These are phyloP conservation scores for Hymenopus coronatus DNA, from an alignment of 2,888 invertebrate species.

Conservation along the genomic window DNA sequence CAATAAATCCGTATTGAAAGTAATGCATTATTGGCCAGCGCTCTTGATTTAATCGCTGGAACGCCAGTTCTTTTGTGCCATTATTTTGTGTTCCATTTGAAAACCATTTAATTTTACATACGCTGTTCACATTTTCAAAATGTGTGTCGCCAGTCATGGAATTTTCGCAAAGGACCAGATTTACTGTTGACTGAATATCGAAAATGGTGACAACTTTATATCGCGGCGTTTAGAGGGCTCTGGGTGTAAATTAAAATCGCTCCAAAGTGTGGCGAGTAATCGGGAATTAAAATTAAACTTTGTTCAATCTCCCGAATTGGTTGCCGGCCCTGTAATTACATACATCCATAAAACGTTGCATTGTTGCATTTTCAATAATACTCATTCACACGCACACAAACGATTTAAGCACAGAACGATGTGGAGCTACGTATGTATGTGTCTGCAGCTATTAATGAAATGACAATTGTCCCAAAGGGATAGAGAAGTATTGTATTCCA, in stretches of 20 bases:
- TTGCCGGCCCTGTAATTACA: background rate
- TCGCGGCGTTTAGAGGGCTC: background rate
- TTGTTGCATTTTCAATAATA: background rate
- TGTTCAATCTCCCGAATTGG: background rate
- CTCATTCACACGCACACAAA: no score
- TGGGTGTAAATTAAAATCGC: background rate
- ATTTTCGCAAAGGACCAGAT: background rate
- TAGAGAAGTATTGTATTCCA: no score
- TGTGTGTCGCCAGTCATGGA: background rate
- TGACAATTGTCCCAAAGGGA: no score
- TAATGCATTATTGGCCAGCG: background rate
- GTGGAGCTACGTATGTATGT: no score
- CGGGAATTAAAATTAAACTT: background rate
- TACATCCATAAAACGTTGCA: background rate
- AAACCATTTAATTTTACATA: background rate
- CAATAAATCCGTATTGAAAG: background rate
- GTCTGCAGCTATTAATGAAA: no score
- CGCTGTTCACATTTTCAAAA: background rate
- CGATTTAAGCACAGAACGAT: no score
- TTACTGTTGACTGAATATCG: background rate
- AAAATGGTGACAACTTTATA: background rate
- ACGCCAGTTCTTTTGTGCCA: background rate
- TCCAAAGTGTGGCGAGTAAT: background rate
- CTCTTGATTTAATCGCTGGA: constrained; percentile 1
- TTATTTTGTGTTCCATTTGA: background rate